These are phyloP conservation scores for Nesogale talazaci DNA, from an alignment of 2,113 vertebrate species.

Conservation along the genomic window DNA sequence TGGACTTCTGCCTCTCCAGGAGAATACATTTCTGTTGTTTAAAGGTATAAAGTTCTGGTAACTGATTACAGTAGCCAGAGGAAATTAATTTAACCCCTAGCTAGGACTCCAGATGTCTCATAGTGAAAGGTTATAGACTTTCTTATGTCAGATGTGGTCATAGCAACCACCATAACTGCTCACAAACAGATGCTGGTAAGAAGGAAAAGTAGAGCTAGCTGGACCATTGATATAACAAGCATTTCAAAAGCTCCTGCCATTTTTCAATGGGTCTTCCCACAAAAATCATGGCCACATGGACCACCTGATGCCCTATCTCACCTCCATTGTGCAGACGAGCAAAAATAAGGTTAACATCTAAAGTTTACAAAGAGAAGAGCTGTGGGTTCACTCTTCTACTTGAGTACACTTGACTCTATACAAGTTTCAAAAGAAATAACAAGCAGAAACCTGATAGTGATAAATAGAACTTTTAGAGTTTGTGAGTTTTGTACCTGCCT, in stretches of 20 bases:
- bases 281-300: not conserved
- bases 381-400: not conserved
- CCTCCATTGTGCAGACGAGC: not conserved
- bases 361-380: not conserved
- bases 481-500: rapidly evolving
- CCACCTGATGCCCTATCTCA: not conserved
- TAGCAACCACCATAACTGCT: not conserved
- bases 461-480: not conserved
- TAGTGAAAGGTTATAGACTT: not conserved
- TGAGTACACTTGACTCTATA: not conserved
- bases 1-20: not conserved
- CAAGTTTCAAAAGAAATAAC: not conserved
- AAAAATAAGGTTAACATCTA: not conserved
- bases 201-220: not conserved
- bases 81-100: not conserved
- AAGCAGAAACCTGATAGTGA: no score
- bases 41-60: not conserved
- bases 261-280: not conserved
- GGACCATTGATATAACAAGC: not conserved
- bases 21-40: not conserved
- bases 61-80: not conserved
- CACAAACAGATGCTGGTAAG: not conserved
- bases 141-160: not conserved
- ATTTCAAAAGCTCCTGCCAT: not conserved
- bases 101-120: not conserved